Evolutionary conservation across 2,113 vertebrate species (phyloP).

Genomic region (Ancistrus triradiatus): DNA sequence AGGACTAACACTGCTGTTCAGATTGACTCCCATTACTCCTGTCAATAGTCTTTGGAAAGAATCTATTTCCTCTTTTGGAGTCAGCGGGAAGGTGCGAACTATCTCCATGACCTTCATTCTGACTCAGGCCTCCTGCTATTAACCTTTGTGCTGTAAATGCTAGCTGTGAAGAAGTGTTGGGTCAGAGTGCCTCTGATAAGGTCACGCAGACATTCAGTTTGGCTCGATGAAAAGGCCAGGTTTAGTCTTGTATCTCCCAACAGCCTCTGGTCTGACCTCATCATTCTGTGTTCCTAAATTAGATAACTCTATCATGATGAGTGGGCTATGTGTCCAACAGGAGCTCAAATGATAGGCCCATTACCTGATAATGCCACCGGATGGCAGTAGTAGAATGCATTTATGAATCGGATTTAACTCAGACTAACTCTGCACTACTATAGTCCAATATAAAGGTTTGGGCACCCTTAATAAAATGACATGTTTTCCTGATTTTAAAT

Average conservation of each 20-base stretch:
- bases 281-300: not conserved
- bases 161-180: slow-evolving; percentile 48
- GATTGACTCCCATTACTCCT: not conserved
- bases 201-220: slow-evolving; percentile 53
- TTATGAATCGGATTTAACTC: too few relatives aligned
- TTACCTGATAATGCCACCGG: slow-evolving; percentile 24
- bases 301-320: not conserved
- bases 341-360: not conserved
- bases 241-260: slow-evolving; percentile 20
- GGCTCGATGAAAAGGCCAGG: slow-evolving; percentile 46
- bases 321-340: not conserved
- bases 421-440: too few relatives aligned
- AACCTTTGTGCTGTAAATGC: slow-evolving; percentile 70
- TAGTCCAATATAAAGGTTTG: too few relatives aligned
- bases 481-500: too few relatives aligned
- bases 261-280: not conserved
- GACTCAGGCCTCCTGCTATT: slow-evolving; percentile 47
- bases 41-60: not conserved
- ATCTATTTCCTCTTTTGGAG: not conserved
- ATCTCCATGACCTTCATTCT: slow-evolving; percentile 67
- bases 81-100: not conserved
- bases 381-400: slow-evolving; percentile 28
- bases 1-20: not conserved
- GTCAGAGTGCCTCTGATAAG: slow-evolving; percentile 56
- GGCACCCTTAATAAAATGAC: too few relatives aligned